These are phyloP conservation scores for Parnassius mnemosyne DNA, from an alignment of 2,888 invertebrate genomes.

Conservation along the genomic window DNA sequence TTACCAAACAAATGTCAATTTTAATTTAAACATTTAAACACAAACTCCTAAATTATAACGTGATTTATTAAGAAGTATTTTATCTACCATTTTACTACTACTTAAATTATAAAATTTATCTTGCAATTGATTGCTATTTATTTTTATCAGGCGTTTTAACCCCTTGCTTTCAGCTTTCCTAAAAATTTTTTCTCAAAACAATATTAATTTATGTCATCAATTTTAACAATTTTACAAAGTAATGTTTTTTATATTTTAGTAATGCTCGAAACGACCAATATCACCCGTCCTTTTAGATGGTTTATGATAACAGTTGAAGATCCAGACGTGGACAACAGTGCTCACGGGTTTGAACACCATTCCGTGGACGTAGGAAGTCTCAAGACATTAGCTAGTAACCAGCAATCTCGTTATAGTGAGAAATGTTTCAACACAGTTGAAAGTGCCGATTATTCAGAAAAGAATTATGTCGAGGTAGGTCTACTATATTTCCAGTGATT, in stretches of 20 bases:
- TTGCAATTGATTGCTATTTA: not conserved
- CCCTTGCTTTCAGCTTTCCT: not conserved
- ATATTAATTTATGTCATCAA: too few species aligned
- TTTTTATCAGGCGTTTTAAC: not conserved
- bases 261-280: conserved; percentile 42
- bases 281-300: conserved; percentile 55
- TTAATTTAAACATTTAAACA: too few species aligned
- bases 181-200: too few species aligned
- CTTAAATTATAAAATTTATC: not conserved
- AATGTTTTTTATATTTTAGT: conserved; percentile 40
- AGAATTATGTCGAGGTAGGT: conserved; percentile 53
- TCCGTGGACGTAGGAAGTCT: conserved; percentile 57
- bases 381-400: conserved; percentile 57
- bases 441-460: conserved; percentile 63
- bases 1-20: too few species aligned
- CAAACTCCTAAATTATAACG: too few species aligned
- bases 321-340: conserved; percentile 54
- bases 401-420: conserved; percentile 60
- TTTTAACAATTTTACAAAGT: too few species aligned
- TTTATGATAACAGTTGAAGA: conserved; percentile 75
- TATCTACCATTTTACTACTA: too few species aligned
- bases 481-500: too few species aligned
- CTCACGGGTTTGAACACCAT: conserved; percentile 42
- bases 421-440: conserved; percentile 63
- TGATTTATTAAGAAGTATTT: too few species aligned